These are phyloP conservation scores for Armadillidium nasatum DNA, from an alignment of 1,140 invertebrate species.

Conservation along the genomic window DNA sequence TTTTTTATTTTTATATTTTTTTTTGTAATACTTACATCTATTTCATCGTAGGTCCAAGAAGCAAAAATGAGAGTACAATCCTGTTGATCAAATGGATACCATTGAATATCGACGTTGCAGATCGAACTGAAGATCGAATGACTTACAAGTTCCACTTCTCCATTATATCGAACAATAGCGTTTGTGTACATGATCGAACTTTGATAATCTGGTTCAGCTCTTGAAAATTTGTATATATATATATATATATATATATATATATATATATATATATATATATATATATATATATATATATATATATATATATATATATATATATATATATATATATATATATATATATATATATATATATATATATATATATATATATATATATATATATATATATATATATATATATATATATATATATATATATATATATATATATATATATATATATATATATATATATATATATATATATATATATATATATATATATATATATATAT, in stretches of 20 bases:
- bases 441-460: too few species aligned
- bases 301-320: too few species aligned
- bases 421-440: too few species aligned
- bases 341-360: too few species aligned
- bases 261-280: conserved; percentile 15
- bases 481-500: too few species aligned
- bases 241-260: conserved; percentile 1
- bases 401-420: too few species aligned
- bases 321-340: too few species aligned
- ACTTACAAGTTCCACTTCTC: conserved; percentile 27
- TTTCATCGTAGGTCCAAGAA: conserved; percentile 32
- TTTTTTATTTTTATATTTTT: too few species aligned
- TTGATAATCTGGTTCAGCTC: conserved; percentile 31
- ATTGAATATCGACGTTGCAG: conserved; percentile 34
- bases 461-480: too few species aligned
- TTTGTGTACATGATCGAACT: conserved; percentile 29
- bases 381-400: too few species aligned
- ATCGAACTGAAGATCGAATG: conserved; percentile 32
- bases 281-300: not conserved
- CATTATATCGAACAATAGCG: conserved; percentile 23
- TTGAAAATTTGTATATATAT: not conserved
- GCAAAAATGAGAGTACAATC: conserved; percentile 21
- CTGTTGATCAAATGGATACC: conserved; percentile 35
- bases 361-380: too few species aligned
- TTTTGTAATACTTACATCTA: conserved; percentile 22